Percentiles rank a stretch among this genome's conserved stretches.
Evolutionary conservation across 2,888 invertebrate species (phyloP).

Genomic region (Malachius bipustulatus): DNA sequence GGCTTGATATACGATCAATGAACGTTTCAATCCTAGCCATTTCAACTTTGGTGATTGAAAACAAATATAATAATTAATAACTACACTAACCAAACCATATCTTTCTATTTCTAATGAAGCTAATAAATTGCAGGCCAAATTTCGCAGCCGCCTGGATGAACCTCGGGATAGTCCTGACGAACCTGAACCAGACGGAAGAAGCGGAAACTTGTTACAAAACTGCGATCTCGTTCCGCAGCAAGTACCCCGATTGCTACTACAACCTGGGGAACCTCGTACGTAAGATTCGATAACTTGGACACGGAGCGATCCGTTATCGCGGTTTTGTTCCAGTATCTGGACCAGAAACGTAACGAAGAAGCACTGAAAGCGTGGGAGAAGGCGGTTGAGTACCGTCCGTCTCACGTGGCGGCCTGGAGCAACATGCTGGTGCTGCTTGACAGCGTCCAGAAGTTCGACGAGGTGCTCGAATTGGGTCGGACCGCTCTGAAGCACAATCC

Average conservation of each 20-base stretch:
- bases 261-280: conserved; percentile 88
- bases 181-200: conserved; percentile 53
- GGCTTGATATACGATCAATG: no score
- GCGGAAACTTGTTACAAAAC: conserved; percentile 69
- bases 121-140: conserved; percentile 58
- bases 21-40: no score
- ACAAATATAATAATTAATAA: no score
- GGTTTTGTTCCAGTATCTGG: conserved; percentile 57
- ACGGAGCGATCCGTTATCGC: no score
- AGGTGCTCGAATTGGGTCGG: conserved; percentile 58
- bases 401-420: conserved; percentile 81
- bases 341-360: conserved; percentile 55
- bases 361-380: conserved; percentile 75
- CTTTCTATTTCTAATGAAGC: no score
- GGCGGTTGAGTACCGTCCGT: conserved; percentile 64
- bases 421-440: conserved; percentile 80
- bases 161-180: conserved; percentile 81
- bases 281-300: conserved; percentile 14
- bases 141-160: conserved; percentile 99
- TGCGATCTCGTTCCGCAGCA: conserved; percentile 62
- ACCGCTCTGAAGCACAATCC: conserved; percentile 61
- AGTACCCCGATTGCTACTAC: conserved; percentile 87
- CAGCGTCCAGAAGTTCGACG: conserved; percentile 43
- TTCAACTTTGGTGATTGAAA: no score
- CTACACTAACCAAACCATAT: no score